Evolutionary conservation across 2,113 vertebrate genomes (phyloP).

Genomic region (Cromileptes altivelis): DNA sequence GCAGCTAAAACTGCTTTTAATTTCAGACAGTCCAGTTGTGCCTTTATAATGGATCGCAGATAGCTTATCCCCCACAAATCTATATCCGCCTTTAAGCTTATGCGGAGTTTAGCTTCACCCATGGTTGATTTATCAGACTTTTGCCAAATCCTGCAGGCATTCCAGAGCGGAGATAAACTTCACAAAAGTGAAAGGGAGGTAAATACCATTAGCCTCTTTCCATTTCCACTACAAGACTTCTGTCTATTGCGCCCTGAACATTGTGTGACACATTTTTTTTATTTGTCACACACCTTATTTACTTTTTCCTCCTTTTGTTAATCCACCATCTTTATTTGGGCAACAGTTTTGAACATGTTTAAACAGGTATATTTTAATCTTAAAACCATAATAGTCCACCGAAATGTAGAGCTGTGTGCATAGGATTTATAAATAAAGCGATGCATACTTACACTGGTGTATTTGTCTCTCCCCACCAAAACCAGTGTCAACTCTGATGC

Average conservation of each 20-base stretch:
- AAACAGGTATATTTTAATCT: neutral
- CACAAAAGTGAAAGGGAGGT: slow-evolving; percentile 14
- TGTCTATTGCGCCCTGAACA: neutral
- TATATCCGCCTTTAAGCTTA: slow-evolving; percentile 21
- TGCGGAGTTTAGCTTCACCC: slow-evolving; percentile 17
- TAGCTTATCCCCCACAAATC: slow-evolving; percentile 16
- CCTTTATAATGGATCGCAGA: slow-evolving; percentile 9
- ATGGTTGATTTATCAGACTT: slow-evolving; percentile 13
- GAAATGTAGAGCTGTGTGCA: neutral
- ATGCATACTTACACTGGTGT: neutral
- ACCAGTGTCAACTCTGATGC: slow-evolving; percentile 90
- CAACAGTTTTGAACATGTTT: neutral
- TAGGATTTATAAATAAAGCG: neutral
- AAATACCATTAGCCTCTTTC: neutral
- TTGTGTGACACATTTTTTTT: neutral
- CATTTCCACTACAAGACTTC: neutral
- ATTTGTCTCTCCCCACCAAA: slow-evolving; percentile 4
- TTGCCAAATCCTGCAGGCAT: slow-evolving; percentile 37
- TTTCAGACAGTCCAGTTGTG: slow-evolving; percentile 4
- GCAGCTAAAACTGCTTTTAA: neutral
- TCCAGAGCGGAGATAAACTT: slow-evolving; percentile 28
- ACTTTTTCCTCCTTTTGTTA: neutral
- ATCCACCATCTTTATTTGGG: neutral
- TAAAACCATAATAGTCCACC: neutral
- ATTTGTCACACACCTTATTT: neutral